These are phyloP conservation scores for Amphiprion percula DNA, from an alignment of 2,113 vertebrate species.

Conservation along the genomic window DNA sequence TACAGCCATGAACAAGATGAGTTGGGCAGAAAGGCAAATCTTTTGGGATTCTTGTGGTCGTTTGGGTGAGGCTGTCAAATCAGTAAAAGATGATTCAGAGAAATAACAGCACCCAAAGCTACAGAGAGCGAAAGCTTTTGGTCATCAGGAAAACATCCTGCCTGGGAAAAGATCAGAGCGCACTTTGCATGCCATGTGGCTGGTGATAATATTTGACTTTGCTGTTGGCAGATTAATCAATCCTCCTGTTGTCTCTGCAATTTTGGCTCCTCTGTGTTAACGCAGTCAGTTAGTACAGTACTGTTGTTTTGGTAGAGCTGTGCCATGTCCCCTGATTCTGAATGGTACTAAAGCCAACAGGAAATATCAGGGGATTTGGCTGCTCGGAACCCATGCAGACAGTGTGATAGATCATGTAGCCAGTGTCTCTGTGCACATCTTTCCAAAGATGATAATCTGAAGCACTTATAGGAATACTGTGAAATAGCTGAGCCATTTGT, in stretches of 20 bases:
- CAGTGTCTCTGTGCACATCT: conserved; percentile 19
- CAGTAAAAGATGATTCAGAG: too few relatives aligned
- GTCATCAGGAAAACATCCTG: conserved; percentile 24
- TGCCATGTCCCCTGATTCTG: conserved; percentile 19
- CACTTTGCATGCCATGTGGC: conserved; percentile 23
- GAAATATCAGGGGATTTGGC: conserved; percentile 72
- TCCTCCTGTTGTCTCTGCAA: conserved; percentile 34
- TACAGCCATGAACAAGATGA: conserved; percentile 24
- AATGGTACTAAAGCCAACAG: conserved; percentile 71
- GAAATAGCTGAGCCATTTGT: background rate
- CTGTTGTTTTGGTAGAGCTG: conserved; percentile 19
- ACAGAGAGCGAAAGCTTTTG: background rate
- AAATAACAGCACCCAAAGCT: background rate
- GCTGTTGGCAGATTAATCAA: conserved; percentile 17
- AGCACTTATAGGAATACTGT: background rate
- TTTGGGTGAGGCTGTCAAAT: background rate
- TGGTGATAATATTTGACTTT: conserved; percentile 18
- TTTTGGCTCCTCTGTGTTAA: conserved; percentile 21
- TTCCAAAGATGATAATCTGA: background rate
- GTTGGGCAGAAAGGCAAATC: background rate
- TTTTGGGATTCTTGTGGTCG: background rate
- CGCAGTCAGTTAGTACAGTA: conserved; percentile 9
- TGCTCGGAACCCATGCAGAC: conserved; percentile 28
- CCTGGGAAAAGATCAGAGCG: conserved; percentile 1
- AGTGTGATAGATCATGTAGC: conserved; percentile 9